Conservation (phyloP, 2,888 invertebrate genomes). For the Heliconius erato region DNA sequence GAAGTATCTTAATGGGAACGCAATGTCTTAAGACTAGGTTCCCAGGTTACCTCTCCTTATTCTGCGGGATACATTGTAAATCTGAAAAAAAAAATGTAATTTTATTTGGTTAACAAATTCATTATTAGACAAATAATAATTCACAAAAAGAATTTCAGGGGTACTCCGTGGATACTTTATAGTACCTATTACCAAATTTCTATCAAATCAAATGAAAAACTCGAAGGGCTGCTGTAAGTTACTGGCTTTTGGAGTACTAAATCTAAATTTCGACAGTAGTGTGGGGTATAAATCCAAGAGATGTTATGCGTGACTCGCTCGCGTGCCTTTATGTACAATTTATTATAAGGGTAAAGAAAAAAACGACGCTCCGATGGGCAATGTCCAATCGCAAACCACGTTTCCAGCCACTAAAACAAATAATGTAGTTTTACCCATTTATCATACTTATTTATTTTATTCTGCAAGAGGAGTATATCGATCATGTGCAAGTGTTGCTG, state of each 20-base stretch:
- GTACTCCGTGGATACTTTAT: slow-evolving; percentile 47
- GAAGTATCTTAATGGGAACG: neutral
- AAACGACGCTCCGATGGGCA: slow-evolving; percentile 63
- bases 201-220: slow-evolving; percentile 64
- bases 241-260: slow-evolving; percentile 80
- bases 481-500: slow-evolving; percentile 10
- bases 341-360: slow-evolving; percentile 76
- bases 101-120: neutral
- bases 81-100: neutral
- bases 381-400: slow-evolving; percentile 63
- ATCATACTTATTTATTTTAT: slow-evolving; percentile 41
- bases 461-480: slow-evolving; percentile 13
- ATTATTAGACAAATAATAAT: neutral
- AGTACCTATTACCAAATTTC: slow-evolving; percentile 55
- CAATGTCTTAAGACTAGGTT: neutral
- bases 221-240: slow-evolving; percentile 66
- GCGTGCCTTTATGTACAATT: slow-evolving; percentile 80
- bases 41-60: no score
- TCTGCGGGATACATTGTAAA: neutral
- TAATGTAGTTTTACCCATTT: slow-evolving; percentile 51
- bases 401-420: slow-evolving; percentile 60
- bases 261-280: slow-evolving; percentile 85
- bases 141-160: slow-evolving; percentile 24
- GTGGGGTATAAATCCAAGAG: slow-evolving; percentile 82
- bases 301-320: slow-evolving; percentile 83